A percentile compares a stretch with the other conserved stretches of the same genome.
Evolutionary conservation across 2,888 invertebrate genomes (phyloP).

Genomic region (Syrphus vitripennis): DNA sequence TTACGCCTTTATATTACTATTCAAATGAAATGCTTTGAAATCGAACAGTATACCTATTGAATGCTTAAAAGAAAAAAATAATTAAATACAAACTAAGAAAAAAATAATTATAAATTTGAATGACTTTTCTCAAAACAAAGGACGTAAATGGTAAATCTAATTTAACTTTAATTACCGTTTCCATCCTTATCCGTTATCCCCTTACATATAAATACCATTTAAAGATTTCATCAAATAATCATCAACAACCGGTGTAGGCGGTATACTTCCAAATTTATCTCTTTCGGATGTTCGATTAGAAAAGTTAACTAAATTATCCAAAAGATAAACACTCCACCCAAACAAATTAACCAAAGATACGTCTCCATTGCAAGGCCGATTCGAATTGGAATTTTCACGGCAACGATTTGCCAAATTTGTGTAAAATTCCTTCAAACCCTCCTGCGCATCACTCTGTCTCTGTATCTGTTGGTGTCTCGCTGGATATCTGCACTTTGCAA

Average conservation of each 20-base stretch:
- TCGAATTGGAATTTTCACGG: slow-evolving; percentile 59
- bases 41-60: no score
- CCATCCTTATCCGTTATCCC: not conserved
- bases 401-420: slow-evolving; percentile 54
- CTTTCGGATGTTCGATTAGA: slow-evolving; percentile 28
- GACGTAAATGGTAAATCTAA: not conserved
- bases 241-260: not conserved
- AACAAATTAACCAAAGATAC: slow-evolving; percentile 15
- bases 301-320: slow-evolving; percentile 21
- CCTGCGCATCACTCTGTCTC: not conserved
- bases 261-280: slow-evolving; percentile 20
- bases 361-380: slow-evolving; percentile 33
- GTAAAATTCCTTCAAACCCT: slow-evolving; percentile 17
- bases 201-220: not conserved
- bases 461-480: no score
- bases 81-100: no score
- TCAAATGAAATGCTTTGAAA: no score
- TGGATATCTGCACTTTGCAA: not conserved
- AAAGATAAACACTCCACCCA: slow-evolving; percentile 45
- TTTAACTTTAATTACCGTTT: not conserved
- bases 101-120: no score
- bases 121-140: not conserved
- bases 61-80: no score
- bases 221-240: not conserved
- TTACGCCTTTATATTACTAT: no score